Evolutionary conservation across 2,797 vertebrate species (phyloP), one percentile per base, ranked within the genome.

Genomic region (Rhyacichthys aspro): DNA sequence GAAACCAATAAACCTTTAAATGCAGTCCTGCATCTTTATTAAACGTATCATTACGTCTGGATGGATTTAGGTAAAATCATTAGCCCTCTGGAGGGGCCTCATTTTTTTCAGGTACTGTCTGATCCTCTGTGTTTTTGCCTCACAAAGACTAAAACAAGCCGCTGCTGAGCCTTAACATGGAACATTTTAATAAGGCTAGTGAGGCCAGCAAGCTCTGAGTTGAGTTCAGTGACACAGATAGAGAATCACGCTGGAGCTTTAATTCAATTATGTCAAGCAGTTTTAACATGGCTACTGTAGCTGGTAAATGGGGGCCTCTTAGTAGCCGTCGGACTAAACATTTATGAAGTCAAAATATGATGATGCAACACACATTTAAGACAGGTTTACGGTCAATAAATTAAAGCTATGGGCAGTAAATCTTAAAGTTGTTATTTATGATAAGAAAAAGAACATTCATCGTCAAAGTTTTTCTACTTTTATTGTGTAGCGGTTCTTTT

Each of bases 121-220:
- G 47, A 23, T 9, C 18, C 23, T 47, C 1, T 39, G 39, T 37
- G 15, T 11, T 39, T 69, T 38, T 41, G 46, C 11, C 15, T 11
- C 45, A 19, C 32, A 43, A 36, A 38, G 61, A 39, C 43, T 59
- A 44, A 52, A 50, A 55, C 8, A 36, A 67, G 53, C 14, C 33
- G 0, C 37, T 1, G 23, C 56, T 38, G 59, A 39, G 36, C 15
- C 12, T 49, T 36, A 41, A 53, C 57, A n/a, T 59, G 63, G 39
- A 55, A 59, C 55, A 41, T 59, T 79, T 70, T 81, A 82, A 80
- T 74, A 73, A 82, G 49, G 62, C 34, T 18, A 4, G 54, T 16
- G 18, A 48, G 49, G 52, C 47, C n/a, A 9, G 12, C 2, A 18
- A 46, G 49, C 56, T 48, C 39, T 1, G 47, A 42, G 55, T 67